A percentile compares a stretch with the other conserved stretches of the same genome.
phyloP scores from a whole-genome alignment of 2,888 invertebrate genomes.

The Mylabris sibirica region DNA sequence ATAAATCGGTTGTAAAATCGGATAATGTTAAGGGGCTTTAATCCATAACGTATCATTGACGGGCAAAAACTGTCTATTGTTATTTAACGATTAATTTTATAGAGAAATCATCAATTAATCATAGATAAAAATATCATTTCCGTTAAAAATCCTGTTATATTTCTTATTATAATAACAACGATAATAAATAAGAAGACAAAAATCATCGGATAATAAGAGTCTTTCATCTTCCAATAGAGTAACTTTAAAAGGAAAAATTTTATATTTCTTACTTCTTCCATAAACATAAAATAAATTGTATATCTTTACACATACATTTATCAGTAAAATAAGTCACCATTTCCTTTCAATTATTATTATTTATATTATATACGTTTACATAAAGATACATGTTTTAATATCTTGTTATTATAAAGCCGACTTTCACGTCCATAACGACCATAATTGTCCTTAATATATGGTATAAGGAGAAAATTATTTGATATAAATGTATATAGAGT shows the following conservation, averaged over 20 bases:
- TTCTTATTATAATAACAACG: neutral
- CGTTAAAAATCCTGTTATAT: conserved; percentile 5
- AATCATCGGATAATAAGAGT: neutral
- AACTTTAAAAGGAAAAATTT: neutral
- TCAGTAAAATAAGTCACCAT: neutral
- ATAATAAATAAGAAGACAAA: neutral
- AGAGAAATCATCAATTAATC: neutral
- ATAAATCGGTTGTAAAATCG: too few species aligned
- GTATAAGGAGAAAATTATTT: neutral
- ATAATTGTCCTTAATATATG: conserved; percentile 10
- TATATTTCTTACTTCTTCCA: neutral
- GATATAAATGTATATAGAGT: too few species aligned
- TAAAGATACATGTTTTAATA: neutral
- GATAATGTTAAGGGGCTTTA: too few species aligned
- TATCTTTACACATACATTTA: neutral
- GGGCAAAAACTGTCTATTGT: too few species aligned
- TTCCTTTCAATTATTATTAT: neutral
- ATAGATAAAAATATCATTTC: neutral
- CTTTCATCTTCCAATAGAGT: conserved; percentile 2
- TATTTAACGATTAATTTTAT: neutral
- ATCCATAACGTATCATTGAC: too few species aligned
- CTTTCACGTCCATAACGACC: conserved; percentile 10
- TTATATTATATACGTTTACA: neutral
- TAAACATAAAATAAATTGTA: neutral
- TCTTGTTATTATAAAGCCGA: conserved; percentile 14